Conservation (phyloP, 2,797 vertebrate species). For the Uromys caudimaculatus region DNA sequence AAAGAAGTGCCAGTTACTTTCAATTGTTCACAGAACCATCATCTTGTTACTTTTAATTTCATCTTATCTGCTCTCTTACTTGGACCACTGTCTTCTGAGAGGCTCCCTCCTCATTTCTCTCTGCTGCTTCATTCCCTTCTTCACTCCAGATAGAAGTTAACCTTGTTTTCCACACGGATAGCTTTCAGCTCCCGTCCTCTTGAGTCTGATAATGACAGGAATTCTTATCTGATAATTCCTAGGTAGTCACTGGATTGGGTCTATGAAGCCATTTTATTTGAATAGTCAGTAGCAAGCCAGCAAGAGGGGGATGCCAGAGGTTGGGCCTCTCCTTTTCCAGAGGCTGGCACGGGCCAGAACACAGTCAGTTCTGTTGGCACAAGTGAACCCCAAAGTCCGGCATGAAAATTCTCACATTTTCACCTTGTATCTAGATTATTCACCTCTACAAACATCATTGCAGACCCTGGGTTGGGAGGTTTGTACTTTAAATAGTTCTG, state of each 20-base stretch:
- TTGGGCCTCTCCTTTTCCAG: background rate
- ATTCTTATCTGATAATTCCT: background rate
- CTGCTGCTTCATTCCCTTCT: slow-evolving; percentile 24
- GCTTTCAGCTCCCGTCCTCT: slow-evolving; percentile 29
- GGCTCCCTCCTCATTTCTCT: background rate
- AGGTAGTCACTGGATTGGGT: background rate
- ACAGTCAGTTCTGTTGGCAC: background rate
- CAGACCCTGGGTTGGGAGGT: slow-evolving; percentile 38
- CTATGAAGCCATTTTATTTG: slow-evolving; percentile 10
- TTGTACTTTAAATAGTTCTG: slow-evolving; percentile 73
- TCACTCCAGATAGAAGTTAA: background rate
- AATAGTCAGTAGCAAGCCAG: background rate
- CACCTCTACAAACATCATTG: slow-evolving; percentile 9
- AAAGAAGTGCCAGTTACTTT: slow-evolving; percentile 66
- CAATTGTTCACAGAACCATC: background rate
- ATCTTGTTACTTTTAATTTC: slow-evolving; percentile 54
- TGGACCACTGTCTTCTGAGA: background rate
- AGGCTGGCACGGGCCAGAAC: background rate
- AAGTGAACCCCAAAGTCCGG: background rate
- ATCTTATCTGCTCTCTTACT: background rate
- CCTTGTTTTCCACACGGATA: slow-evolving; percentile 41
- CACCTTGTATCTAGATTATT: background rate
- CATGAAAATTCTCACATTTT: background rate
- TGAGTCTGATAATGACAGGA: background rate
- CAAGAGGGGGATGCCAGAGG: background rate